Evolutionary conservation across 1,140 invertebrate species (phyloP).

Genomic region (Calycopis cecrops): DNA sequence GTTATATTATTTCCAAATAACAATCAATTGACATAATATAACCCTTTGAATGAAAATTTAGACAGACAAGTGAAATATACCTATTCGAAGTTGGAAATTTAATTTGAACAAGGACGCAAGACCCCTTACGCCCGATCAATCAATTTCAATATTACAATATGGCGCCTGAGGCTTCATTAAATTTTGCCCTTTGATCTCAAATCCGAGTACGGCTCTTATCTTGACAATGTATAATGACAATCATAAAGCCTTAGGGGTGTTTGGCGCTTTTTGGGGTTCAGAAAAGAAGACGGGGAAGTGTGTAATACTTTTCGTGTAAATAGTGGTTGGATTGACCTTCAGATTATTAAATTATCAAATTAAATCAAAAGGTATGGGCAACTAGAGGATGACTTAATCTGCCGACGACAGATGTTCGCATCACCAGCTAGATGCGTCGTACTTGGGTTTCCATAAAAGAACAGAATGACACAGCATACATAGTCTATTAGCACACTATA

Average conservation of each 20-base stretch:
- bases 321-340: too few relatives aligned
- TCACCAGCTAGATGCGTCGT: too few relatives aligned
- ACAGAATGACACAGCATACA: too few relatives aligned
- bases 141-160: conserved; percentile 15
- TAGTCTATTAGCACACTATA: too few relatives aligned
- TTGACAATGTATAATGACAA: conserved; percentile 7
- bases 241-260: background rate
- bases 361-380: too few relatives aligned
- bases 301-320: too few relatives aligned
- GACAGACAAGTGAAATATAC: conserved; percentile 5
- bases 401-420: too few relatives aligned
- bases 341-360: too few relatives aligned
- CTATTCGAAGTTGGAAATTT: conserved; percentile 12
- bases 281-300: too few relatives aligned
- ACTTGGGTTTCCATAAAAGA: too few relatives aligned
- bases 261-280: background rate
- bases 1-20: background rate
- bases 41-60: conserved; percentile 5
- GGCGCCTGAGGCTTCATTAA: conserved; percentile 26
- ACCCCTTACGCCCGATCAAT: conserved; percentile 16
- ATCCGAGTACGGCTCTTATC: conserved; percentile 6
- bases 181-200: conserved; percentile 29
- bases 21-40: conserved; percentile 1
- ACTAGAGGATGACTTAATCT: too few relatives aligned
- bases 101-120: conserved; percentile 15